Conservation (phyloP, 2,888 invertebrate genomes). For the Drosophila paranaensis region DNA sequence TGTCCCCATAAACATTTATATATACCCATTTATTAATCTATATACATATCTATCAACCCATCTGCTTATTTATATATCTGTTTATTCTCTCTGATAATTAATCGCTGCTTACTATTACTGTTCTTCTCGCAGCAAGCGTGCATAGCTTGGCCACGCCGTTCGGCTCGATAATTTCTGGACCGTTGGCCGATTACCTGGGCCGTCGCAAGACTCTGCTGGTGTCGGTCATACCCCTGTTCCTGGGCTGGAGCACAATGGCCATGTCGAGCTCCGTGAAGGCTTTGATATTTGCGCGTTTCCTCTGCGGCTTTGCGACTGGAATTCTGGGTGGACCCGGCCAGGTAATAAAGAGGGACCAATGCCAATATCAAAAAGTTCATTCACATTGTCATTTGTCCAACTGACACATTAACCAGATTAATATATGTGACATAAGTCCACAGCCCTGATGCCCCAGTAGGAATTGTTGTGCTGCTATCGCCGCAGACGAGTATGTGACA, state of each 20-base stretch:
- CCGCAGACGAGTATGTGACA: conserved; percentile 10
- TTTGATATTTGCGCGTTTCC: conserved; percentile 88
- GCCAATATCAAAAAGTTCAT: conserved; percentile 44
- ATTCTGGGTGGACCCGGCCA: conserved; percentile 90
- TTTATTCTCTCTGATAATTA: not conserved
- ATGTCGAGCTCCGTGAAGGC: conserved; percentile 86
- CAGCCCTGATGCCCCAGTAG: conserved; percentile 45
- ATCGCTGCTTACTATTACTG: not conserved
- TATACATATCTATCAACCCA: not conserved
- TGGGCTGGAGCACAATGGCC: conserved; percentile 89
- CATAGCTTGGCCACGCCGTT: conserved; percentile 92
- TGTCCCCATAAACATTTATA: no score
- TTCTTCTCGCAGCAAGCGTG: conserved; percentile 87
- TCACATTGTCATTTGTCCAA: conserved; percentile 41
- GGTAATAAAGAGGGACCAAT: conserved; percentile 84
- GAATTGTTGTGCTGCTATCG: conserved; percentile 8
- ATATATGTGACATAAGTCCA: conserved; percentile 15
- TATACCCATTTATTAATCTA: not conserved
- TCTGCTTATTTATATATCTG: not conserved
- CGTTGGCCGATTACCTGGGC: conserved; percentile 89
- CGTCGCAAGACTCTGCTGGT: conserved; percentile 88
- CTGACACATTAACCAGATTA: conserved; percentile 69
- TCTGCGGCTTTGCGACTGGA: conserved; percentile 91
- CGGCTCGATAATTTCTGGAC: conserved; percentile 90
- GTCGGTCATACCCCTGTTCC: conserved; percentile 88